A percentile compares a stretch with the other conserved stretches of the same genome.
Evolutionary conservation across 2,888 invertebrate species (phyloP).

Genomic region (Osedax fenrisi): DNA sequence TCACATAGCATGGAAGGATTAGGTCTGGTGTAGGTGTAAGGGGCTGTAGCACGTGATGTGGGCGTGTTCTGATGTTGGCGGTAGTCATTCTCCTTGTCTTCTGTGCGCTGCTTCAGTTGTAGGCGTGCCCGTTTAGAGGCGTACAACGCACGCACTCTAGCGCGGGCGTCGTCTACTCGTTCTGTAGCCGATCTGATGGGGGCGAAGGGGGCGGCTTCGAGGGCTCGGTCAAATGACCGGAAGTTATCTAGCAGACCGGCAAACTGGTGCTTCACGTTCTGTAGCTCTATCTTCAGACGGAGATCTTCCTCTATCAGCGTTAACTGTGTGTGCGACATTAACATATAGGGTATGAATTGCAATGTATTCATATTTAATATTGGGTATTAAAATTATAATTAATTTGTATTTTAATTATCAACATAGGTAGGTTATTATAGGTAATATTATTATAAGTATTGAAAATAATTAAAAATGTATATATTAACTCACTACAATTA

Average conservation of each 20-base stretch:
- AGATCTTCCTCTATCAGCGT: conserved; percentile 34
- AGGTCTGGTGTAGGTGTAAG: background rate
- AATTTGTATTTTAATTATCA: too few species aligned
- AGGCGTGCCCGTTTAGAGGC: conserved; percentile 31
- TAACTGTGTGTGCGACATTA: too few species aligned
- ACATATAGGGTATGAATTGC: too few species aligned
- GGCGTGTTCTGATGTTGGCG: too few species aligned
- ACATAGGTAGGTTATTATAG: too few species aligned
- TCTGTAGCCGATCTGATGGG: background rate
- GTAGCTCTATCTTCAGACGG: conserved; percentile 33
- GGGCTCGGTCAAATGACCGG: background rate
- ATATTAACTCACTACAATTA: too few species aligned
- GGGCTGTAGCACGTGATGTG: background rate
- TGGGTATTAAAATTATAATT: too few species aligned
- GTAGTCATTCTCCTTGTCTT: conserved; percentile 28
- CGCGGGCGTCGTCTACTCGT: background rate
- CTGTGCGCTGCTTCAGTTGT: background rate
- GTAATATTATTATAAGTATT: too few species aligned
- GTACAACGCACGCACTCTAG: conserved; percentile 20
- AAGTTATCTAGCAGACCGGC: conserved; percentile 28
- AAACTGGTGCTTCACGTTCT: conserved; percentile 33
- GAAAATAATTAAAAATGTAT: too few species aligned
- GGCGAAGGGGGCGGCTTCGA: background rate
- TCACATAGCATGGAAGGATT: background rate
- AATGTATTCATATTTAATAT: too few species aligned